These are phyloP conservation scores for Thereva unica DNA, from an alignment of 2,888 invertebrate species.

Conservation along the genomic window DNA sequence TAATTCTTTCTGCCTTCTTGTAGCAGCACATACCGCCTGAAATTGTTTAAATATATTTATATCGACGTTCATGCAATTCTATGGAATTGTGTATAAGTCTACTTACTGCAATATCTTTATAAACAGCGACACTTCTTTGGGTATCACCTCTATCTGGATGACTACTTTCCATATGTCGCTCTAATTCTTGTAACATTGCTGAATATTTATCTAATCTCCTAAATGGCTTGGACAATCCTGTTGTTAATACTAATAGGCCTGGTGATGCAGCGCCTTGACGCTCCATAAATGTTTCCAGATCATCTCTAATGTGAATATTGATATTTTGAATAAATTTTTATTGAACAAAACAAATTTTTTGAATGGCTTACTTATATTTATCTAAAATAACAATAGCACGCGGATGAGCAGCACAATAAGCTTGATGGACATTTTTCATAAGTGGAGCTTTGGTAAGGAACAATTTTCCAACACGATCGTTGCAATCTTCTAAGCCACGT, in stretches of 20 bases:
- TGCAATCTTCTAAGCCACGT: slow-evolving; percentile 76
- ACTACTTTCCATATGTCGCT: slow-evolving; percentile 92
- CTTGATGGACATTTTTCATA: slow-evolving; percentile 81
- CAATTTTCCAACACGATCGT: slow-evolving; percentile 84
- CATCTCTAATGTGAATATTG: slow-evolving; percentile 65
- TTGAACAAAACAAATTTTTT: slow-evolving; percentile 1
- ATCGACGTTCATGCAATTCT: neutral
- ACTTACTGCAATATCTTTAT: slow-evolving; percentile 90
- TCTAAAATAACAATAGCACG: slow-evolving; percentile 91
- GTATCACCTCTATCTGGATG: slow-evolving; percentile 96
- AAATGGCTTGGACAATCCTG: slow-evolving; percentile 93
- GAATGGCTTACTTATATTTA: slow-evolving; percentile 78
- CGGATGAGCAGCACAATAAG: slow-evolving; percentile 93
- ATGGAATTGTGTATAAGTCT: slow-evolving; percentile 1
- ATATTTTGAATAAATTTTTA: neutral
- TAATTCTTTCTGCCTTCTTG: slow-evolving; percentile 91
- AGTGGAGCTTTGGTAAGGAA: slow-evolving; percentile 84
- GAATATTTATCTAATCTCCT: slow-evolving; percentile 93
- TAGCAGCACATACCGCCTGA: slow-evolving; percentile 83
- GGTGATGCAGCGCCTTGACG: slow-evolving; percentile 82
- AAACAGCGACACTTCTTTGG: slow-evolving; percentile 91
- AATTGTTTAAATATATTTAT: slow-evolving; percentile 36
- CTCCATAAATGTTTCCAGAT: slow-evolving; percentile 85
- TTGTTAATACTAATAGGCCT: slow-evolving; percentile 86
- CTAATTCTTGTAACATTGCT: slow-evolving; percentile 90